Conservation (phyloP, 2,113 vertebrate species). For the Acanthisitta chloris region DNA sequence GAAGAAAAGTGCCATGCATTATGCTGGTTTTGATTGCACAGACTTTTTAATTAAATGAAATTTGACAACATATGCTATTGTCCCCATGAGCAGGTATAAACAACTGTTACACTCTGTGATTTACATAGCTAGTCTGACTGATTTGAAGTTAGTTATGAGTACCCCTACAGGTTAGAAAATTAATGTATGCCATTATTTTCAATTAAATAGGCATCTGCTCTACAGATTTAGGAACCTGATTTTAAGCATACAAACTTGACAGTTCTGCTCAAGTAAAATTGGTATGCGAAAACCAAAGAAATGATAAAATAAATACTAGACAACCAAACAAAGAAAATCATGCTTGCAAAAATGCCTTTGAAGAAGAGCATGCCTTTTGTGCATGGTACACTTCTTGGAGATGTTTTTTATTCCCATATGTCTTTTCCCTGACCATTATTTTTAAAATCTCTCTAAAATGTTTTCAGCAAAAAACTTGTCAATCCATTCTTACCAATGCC, state of each 20-base stretch:
- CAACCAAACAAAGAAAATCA: neutral
- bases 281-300: neutral
- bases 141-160: conserved; percentile 28
- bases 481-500: neutral
- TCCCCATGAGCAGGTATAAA: conserved; percentile 11
- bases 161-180: conserved; percentile 37
- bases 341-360: neutral
- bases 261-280: neutral
- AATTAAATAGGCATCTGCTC: conserved; percentile 13
- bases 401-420: neutral
- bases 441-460: neutral
- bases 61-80: conserved; percentile 30
- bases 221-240: neutral
- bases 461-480: neutral
- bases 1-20: neutral
- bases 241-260: neutral
- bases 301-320: neutral
- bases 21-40: neutral
- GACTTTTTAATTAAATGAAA: conserved; percentile 31
- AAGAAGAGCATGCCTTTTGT: neutral
- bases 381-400: neutral
- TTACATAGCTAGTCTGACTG: neutral
- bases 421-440: neutral
- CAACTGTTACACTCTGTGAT: conserved; percentile 15
- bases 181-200: conserved; percentile 23